Base-by-base conservation (phyloP, 2,113 vertebrate species). In the Forbesichthys agassizii region DNA sequence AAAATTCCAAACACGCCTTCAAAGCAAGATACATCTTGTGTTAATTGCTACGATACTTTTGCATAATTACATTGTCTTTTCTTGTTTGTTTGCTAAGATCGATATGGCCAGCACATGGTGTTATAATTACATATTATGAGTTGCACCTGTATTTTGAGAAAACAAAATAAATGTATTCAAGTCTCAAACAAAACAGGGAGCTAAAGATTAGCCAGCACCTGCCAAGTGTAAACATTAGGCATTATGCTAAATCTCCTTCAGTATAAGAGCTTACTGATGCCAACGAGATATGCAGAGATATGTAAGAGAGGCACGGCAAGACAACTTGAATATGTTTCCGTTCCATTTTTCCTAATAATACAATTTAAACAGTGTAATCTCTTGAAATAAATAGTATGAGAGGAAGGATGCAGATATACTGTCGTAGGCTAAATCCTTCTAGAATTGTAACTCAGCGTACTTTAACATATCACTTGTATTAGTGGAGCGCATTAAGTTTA, bases 191-290 rank as follows among this genome's bases (percentile, higher is more conserved):
- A 61, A 64, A 61, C 33, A 51, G 51, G 48, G 68, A 52, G 64
- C 54, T 71, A 72, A 68, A 72, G 75, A 80, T 71, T 75, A 82
- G 83, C 80, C 74, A 85, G 82, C 79, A 71, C 68, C 60, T 58
- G 47, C 66, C 36, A 77, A 75, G 77, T 82, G 75, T 68, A 68
- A 42, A 58, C 62, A 62, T 57, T 68, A 33, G 63, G 65, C 82
- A 85, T 82, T 85, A 77, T 85, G 83, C 82, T 74, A 82, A 82
- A 85, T 82, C 71, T 80, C 61, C 77, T 57, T 67, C 64, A 72
- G 71, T 72, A 82, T 79, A 66, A 74, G 66, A 77, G 62, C 77
- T 61, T 79, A 82, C 79, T 63, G 61, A 85, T 85, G 79, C 83
- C 82, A 80, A 73, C 77, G 68, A 82, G 68, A 53, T 42, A 42